phyloP scores from a whole-genome alignment of 2,888 invertebrate genomes.

The Ophion ellenae region DNA sequence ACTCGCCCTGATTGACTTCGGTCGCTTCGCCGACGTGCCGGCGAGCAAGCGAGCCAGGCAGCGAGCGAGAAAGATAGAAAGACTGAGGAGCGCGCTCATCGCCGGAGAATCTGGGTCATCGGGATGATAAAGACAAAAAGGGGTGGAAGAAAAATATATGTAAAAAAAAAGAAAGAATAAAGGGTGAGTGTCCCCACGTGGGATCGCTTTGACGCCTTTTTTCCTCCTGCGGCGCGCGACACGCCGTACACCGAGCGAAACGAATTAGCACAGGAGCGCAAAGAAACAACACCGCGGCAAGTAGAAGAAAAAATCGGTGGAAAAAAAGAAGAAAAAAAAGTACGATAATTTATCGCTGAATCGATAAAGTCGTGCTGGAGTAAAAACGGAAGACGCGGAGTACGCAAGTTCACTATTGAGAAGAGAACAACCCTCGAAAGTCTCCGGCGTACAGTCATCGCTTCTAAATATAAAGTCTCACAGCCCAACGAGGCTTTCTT shows the following conservation, averaged over 20 bases:
- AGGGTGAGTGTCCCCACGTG: conserved; percentile 65
- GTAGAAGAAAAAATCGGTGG: too few species aligned
- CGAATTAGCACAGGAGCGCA: too few species aligned
- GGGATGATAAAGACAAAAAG: conserved; percentile 38
- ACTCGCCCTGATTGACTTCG: conserved; percentile 60
- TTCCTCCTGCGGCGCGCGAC: too few species aligned
- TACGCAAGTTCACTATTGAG: conserved; percentile 10
- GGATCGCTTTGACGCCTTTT: not conserved
- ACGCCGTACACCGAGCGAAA: too few species aligned
- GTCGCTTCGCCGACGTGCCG: conserved; percentile 30
- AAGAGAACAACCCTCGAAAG: conserved; percentile 35
- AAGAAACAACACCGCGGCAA: too few species aligned
- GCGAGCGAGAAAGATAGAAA: not conserved
- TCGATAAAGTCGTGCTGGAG: too few species aligned
- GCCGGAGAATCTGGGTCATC: conserved; percentile 56
- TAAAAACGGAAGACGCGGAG: not conserved
- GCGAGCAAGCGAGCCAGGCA: too few species aligned
- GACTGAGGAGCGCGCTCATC: not conserved
- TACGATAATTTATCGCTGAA: too few species aligned
- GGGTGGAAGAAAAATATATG: conserved; percentile 3
- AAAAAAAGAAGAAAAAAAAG: too few species aligned
- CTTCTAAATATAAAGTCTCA: conserved; percentile 60
- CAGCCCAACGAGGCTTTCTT: too few species aligned
- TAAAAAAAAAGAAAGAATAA: conserved; percentile 19
- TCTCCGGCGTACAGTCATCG: conserved; percentile 36